Evolutionary conservation across 1,140 invertebrate genomes (phyloP), one percentile per base, ranked within the genome.

Genomic region (Drosophila dunni): DNA sequence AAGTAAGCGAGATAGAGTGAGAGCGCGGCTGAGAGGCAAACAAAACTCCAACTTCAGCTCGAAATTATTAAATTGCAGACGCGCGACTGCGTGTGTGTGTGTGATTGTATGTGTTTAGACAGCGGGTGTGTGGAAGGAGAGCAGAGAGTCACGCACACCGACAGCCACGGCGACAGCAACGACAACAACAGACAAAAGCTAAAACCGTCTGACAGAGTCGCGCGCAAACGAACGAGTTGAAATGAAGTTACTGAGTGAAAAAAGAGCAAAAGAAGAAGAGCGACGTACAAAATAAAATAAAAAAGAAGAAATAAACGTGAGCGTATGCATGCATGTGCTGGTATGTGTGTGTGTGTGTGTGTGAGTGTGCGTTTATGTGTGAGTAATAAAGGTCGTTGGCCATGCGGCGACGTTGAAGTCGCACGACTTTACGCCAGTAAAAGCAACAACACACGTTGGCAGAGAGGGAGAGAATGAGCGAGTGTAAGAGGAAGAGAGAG

Each of bases 61-160:
- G 63, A 86, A 88, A 77, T 86, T 88, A 88, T 83, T 86, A 86
- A 88, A 86, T 83, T 88, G 79, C 71, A 78, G 81, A 85, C 81
- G 69, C 54, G 36, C 24, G 40, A 33, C 15, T 34, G 44, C 36
- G 34, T 24, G 33, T 38, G 42, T 53, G 45, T 20, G 17, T 20
- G 17, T 61, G 46, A 36, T 33, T 29, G 33, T 62, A 46, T 61
- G 58, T 42, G 33, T 46, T 69, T 48, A 58, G 44, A 51, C 46
- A 34, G 53, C 40, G 40, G 24, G 50, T 13, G 50, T 51, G 24
- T 11, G 51, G 48, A 50, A 50, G 48, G 58, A 36, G 24, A 66
- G 44, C 54, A 51, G 63, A 60, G 46, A 82, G 80, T 79, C 80
- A 86, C 81, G 79, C 79, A 84, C 50, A 77, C 76, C 58, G 54